phyloP scores from a whole-genome alignment of 2,888 invertebrate genomes.

The Gasteruption jaculator region DNA sequence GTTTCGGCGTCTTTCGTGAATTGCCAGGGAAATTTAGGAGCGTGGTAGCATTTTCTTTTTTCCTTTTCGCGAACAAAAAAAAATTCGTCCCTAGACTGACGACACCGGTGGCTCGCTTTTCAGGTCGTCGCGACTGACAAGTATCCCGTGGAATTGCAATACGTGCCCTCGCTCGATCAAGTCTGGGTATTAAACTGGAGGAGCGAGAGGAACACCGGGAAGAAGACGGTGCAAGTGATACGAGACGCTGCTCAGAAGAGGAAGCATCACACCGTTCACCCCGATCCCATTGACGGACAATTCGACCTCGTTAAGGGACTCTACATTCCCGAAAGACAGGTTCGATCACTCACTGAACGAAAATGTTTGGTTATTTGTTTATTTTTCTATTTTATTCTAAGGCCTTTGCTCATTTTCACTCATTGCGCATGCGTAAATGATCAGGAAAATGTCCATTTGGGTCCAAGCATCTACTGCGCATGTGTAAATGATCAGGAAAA shows the following conservation, averaged over 20 bases:
- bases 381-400: too few species aligned
- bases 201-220: conserved; percentile 56
- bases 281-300: conserved; percentile 71
- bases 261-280: conserved; percentile 69
- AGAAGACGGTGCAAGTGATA: conserved; percentile 69
- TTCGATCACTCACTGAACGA: conserved; percentile 29
- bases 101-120: too few species aligned
- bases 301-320: conserved; percentile 67
- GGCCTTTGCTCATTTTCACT: too few species aligned
- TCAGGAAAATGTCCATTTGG: too few species aligned
- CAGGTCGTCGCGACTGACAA: conserved; percentile 70
- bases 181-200: conserved; percentile 73
- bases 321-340: conserved; percentile 61
- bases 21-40: too few species aligned
- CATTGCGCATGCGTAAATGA: too few species aligned
- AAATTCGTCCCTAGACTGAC: background rate
- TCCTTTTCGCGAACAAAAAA: too few species aligned
- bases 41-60: too few species aligned
- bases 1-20: too few species aligned
- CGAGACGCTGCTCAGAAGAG: conserved; percentile 67
- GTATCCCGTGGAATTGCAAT: conserved; percentile 66
- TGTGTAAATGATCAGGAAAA: too few species aligned
- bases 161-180: conserved; percentile 68
- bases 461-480: too few species aligned
- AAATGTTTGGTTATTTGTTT: too few species aligned